Conservation (phyloP, 2,888 invertebrate species). For the Herminia tarsipennalis region DNA sequence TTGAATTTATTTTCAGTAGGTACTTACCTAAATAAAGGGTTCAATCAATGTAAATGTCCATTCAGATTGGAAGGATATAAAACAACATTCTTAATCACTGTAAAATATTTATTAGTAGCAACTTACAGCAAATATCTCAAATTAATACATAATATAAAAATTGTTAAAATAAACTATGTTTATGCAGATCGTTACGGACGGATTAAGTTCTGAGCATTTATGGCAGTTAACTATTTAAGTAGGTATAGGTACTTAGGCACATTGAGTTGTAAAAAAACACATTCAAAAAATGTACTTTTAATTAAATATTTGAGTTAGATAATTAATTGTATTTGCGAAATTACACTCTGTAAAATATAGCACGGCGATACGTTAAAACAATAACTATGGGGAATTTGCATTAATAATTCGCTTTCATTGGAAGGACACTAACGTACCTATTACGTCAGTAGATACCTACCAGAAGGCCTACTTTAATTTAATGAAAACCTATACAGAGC, state of each 20-base stretch:
- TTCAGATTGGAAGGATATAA: conserved; percentile 20
- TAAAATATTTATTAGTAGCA: conserved; percentile 77
- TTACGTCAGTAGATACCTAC: too few species aligned
- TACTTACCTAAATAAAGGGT: too few species aligned
- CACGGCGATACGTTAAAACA: background rate
- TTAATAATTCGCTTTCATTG: too few species aligned
- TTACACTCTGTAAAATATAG: conserved; percentile 9
- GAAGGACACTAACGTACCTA: too few species aligned
- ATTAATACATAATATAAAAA: conserved; percentile 52
- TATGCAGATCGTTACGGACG: conserved; percentile 44
- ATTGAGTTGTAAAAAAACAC: conserved; percentile 9
- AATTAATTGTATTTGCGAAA: conserved; percentile 13
- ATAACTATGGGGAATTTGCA: too few species aligned
- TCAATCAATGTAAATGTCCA: too few species aligned
- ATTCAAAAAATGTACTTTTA: conserved; percentile 8
- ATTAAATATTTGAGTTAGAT: conserved; percentile 36
- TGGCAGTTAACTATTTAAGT: conserved; percentile 51
- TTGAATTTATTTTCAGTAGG: too few species aligned
- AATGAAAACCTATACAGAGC: too few species aligned
- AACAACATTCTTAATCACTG: conserved; percentile 59
- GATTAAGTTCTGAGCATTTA: conserved; percentile 65
- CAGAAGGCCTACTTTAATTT: too few species aligned
- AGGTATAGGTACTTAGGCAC: conserved; percentile 4
- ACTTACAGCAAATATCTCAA: conserved; percentile 66
- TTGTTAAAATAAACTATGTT: conserved; percentile 38